phyloP scores from a whole-genome alignment of 2,113 vertebrate species.

The Perccottus glenii region DNA sequence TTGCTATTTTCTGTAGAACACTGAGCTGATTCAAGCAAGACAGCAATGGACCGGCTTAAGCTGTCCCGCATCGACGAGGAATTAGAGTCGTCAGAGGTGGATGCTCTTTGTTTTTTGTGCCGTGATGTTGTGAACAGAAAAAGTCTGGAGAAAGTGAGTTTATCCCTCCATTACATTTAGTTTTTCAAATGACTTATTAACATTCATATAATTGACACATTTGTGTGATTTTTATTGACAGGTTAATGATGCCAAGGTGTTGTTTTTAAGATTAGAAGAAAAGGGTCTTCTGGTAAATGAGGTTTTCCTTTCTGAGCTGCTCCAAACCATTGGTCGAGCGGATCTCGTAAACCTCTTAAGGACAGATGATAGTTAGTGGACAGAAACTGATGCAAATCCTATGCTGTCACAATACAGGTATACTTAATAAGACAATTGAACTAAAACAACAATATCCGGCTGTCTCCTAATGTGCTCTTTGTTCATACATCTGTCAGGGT shows the following conservation, averaged over 20 bases:
- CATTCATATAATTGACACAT: background rate
- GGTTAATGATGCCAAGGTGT: constrained; percentile 53
- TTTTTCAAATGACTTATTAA: too few species aligned
- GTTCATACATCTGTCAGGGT: constrained; percentile 55
- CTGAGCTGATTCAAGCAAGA: background rate
- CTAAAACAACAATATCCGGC: background rate
- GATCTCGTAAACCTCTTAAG: constrained; percentile 62
- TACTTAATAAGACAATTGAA: rapidly evolving
- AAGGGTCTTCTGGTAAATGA: constrained; percentile 46
- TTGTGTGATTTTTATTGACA: constrained; percentile 18
- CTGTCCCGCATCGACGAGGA: constrained; percentile 66
- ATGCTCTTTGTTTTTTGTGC: constrained; percentile 77
- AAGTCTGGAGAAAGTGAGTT: constrained; percentile 64
- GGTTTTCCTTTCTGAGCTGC: constrained; percentile 64
- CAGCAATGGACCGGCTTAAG: constrained; percentile 58
- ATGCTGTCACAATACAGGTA: constrained; percentile 76
- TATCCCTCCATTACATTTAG: background rate
- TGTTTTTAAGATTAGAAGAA: constrained; percentile 70
- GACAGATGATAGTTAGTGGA: constrained; percentile 2
- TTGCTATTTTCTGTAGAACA: rapidly evolving
- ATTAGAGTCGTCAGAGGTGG: constrained; percentile 69
- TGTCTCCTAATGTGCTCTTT: background rate
- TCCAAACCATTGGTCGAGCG: constrained; percentile 62
- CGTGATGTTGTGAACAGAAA: constrained; percentile 64
- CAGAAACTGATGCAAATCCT: constrained; percentile 40